phyloP scores from a whole-genome alignment of 1,140 invertebrate genomes.

The Steinernema khuongi region DNA sequence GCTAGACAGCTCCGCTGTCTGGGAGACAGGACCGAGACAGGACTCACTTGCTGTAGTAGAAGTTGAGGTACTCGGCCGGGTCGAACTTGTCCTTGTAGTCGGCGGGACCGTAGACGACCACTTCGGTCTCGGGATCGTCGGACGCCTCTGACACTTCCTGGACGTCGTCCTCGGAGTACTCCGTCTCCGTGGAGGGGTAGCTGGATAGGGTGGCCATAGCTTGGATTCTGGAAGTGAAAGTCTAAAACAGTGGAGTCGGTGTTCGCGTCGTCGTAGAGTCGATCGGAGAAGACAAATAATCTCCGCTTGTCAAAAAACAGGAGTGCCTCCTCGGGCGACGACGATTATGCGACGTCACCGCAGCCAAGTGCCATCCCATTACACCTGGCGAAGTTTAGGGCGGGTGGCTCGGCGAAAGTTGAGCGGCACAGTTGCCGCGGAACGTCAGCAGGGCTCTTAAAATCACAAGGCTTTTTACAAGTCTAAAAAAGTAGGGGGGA shows the following conservation, averaged over 20 bases:
- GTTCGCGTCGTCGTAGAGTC: neutral
- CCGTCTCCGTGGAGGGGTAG: neutral
- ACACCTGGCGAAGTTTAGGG: neutral
- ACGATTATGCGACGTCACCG: neutral
- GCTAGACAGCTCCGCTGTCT: conserved; percentile 30
- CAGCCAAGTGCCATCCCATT: neutral
- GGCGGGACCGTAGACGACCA: conserved; percentile 29
- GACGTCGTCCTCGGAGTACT: neutral
- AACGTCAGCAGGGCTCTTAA: neutral
- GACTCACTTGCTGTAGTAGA: conserved; percentile 44
- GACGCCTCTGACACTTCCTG: neutral
- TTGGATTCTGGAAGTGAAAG: neutral
- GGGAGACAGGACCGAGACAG: neutral
- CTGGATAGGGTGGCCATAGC: neutral
- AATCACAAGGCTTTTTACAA: neutral
- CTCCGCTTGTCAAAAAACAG: conserved; percentile 6
- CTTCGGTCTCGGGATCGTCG: too few species aligned
- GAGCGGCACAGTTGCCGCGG: neutral
- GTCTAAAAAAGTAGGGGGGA: too few species aligned
- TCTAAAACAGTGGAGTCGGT: neutral
- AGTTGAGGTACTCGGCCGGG: conserved; percentile 45
- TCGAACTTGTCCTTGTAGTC: conserved; percentile 46
- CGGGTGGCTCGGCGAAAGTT: neutral
- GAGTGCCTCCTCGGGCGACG: neutral
- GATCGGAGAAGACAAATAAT: conserved; percentile 10